phyloP scores from a whole-genome alignment of 2,888 invertebrate genomes.

The Drepanosiphum platanoidis region DNA sequence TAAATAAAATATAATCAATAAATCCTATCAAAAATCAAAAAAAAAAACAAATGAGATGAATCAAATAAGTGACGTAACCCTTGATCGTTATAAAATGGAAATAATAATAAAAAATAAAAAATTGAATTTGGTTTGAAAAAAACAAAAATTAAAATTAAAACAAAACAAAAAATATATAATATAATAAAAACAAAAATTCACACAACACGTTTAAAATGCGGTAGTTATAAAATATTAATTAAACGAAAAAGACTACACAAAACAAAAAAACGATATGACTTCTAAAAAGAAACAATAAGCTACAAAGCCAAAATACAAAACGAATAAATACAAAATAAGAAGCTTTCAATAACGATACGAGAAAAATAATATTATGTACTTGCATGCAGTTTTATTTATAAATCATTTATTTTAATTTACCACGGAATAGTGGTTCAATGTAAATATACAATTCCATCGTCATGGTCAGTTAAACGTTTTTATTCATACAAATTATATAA shows the following conservation, averaged over 20 bases:
- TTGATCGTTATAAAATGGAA: neutral
- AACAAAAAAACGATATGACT: conserved; percentile 19
- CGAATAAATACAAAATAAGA: conserved; percentile 53
- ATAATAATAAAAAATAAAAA: neutral
- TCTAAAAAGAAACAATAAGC: conserved; percentile 28
- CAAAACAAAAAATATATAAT: neutral
- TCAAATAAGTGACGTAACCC: neutral
- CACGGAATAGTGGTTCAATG: neutral
- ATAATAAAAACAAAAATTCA: conserved; percentile 45
- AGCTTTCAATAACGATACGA: conserved; percentile 41
- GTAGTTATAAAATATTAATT: neutral
- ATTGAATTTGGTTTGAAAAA: neutral
- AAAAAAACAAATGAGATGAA: neutral
- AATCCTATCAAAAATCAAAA: conserved; percentile 1
- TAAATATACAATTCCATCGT: conserved; percentile 7
- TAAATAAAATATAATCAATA: neutral
- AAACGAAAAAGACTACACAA: conserved; percentile 33
- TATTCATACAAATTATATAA: conserved; percentile 1
- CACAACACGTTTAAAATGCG: conserved; percentile 56
- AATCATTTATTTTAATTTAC: neutral
- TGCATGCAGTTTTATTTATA: conserved; percentile 24
- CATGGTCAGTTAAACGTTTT: conserved; percentile 40
- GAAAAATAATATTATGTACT: conserved; percentile 27
- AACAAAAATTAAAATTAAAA: neutral
- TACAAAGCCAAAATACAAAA: conserved; percentile 54